Conservation (phyloP, 1,140 invertebrate species). For the Contarinia nasturtii region DNA sequence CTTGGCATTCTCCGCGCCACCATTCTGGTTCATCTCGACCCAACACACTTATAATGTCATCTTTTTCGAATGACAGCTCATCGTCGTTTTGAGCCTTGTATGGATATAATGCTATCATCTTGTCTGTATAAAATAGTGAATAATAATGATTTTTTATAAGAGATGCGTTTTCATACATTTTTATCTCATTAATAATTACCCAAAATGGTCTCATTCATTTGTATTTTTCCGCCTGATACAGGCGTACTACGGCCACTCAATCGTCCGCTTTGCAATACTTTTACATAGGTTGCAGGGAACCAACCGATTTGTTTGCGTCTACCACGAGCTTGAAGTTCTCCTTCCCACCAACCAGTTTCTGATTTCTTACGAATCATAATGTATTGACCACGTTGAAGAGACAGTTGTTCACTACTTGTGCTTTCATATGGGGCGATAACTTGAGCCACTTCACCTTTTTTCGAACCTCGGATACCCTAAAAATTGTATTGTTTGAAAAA, state of each 20-base stretch:
- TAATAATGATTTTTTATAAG: not conserved
- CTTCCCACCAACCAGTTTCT: conserved; percentile 97
- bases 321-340: conserved; percentile 92
- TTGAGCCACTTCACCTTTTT: conserved; percentile 72
- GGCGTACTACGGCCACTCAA: conserved; percentile 54
- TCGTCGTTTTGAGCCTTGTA: conserved; percentile 86
- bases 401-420: conserved; percentile 76
- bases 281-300: conserved; percentile 96
- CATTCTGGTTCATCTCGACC: conserved; percentile 84
- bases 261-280: conserved; percentile 47
- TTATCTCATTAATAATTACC: conserved; percentile 22
- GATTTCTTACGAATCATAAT: conserved; percentile 93
- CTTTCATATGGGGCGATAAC: conserved; percentile 77
- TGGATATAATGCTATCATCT: conserved; percentile 79
- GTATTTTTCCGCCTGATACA: conserved; percentile 27
- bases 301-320: conserved; percentile 87
- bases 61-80: conserved; percentile 85
- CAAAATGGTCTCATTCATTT: conserved; percentile 30
- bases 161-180: too few relatives aligned
- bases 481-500: not conserved
- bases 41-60: conserved; percentile 80
- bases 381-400: conserved; percentile 78
- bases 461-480: conserved; percentile 7
- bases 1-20: conserved; percentile 89
- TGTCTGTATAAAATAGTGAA: conserved; percentile 38